Conservation (phyloP, 2,888 invertebrate genomes). For the Erebia palarica region DNA sequence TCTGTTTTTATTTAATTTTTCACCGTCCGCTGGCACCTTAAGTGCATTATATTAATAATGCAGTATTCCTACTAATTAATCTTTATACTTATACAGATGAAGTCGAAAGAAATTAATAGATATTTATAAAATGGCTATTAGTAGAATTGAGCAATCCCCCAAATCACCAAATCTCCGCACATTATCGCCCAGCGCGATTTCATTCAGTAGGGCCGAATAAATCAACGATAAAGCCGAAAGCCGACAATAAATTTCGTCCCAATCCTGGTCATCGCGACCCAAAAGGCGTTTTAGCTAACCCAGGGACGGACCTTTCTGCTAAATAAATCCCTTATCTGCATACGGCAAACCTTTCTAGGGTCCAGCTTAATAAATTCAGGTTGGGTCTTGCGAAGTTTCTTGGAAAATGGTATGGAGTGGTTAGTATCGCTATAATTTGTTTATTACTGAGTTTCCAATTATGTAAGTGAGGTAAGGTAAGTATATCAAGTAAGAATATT, state of each 20-base stretch:
- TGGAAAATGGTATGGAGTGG: constrained; percentile 57
- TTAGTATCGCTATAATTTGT: constrained; percentile 27
- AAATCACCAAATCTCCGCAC: constrained; percentile 43
- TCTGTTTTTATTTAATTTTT: no score
- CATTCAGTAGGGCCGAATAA: constrained; percentile 71
- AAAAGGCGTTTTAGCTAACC: constrained; percentile 76
- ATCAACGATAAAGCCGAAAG: constrained; percentile 75
- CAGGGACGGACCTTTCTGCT: constrained; percentile 82
- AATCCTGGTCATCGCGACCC: constrained; percentile 81
- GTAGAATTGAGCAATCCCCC: constrained; percentile 9
- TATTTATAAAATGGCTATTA: not conserved
- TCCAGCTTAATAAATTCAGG: constrained; percentile 83
- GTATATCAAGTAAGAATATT: no score
- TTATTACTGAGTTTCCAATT: not conserved
- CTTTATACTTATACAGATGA: not conserved
- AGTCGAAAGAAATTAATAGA: not conserved
- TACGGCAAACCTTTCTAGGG: constrained; percentile 83
- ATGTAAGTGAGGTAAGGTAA: not conserved
- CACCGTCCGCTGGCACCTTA: no score
- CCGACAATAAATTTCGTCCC: constrained; percentile 77
- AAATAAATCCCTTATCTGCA: constrained; percentile 83
- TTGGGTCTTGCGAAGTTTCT: constrained; percentile 77
- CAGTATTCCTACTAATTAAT: not conserved
- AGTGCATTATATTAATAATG: not conserved
- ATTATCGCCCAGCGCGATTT: constrained; percentile 68